Evolutionary conservation across 2,113 vertebrate species (phyloP).

Genomic region (Speoplatyrhinus poulsoni): DNA sequence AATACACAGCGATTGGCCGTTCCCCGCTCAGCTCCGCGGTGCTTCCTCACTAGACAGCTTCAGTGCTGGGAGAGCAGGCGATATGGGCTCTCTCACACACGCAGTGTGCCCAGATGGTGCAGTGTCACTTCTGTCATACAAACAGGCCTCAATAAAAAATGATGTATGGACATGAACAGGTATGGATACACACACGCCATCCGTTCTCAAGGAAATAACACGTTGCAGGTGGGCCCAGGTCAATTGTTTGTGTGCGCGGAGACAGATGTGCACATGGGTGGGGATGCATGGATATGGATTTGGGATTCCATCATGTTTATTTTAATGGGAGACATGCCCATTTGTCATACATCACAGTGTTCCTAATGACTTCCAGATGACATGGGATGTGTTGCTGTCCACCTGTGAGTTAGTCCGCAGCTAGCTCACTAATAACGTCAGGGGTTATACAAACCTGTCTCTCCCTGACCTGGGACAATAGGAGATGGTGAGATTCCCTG

Average conservation of each 20-base stretch:
- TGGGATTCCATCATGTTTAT: conserved; percentile 61
- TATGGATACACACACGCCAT: conserved; percentile 74
- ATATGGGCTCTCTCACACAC: conserved; percentile 46
- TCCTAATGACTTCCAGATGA: conserved; percentile 89
- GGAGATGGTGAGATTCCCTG: not conserved
- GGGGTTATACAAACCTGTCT: conserved; percentile 72
- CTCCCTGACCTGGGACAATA: conserved; percentile 34
- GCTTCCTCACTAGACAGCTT: conserved; percentile 75
- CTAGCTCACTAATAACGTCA: no score
- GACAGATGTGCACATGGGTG: conserved; percentile 58
- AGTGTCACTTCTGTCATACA: conserved; percentile 80
- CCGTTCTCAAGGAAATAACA: conserved; percentile 55
- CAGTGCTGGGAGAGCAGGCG: conserved; percentile 64
- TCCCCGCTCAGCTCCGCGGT: conserved; percentile 33
- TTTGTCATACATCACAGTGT: conserved; percentile 80
- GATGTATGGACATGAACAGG: conserved; percentile 69
- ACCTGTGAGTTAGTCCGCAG: conserved; percentile 72
- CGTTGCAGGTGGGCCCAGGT: conserved; percentile 4
- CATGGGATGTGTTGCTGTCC: conserved; percentile 76
- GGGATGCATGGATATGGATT: conserved; percentile 50
- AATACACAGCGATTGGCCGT: conserved; percentile 87
- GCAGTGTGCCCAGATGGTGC: conserved; percentile 87
- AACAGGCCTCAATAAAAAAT: conserved; percentile 76
- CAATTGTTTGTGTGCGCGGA: conserved; percentile 33
- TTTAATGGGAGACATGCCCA: conserved; percentile 72